A percentile compares a stretch with the other conserved stretches of the same genome.
phyloP scores from a whole-genome alignment of 2,888 invertebrate genomes.

The Drosophila cognata region DNA sequence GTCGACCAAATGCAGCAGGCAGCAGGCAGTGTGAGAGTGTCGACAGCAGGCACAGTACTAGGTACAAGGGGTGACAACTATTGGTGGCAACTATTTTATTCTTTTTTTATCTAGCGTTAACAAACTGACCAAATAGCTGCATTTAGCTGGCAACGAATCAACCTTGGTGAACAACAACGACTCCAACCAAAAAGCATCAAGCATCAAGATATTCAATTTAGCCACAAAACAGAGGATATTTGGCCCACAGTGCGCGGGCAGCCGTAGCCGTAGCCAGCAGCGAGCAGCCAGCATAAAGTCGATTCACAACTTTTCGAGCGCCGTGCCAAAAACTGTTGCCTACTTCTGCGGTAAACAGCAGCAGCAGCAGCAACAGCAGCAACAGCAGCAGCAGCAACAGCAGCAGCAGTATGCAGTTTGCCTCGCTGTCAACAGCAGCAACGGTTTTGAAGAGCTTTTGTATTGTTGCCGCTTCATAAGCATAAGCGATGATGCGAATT shows the following conservation, averaged over 20 bases:
- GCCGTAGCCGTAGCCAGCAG: constrained; percentile 31
- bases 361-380: constrained; percentile 1
- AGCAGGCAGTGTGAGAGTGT: constrained; percentile 17
- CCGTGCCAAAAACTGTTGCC: constrained; percentile 53
- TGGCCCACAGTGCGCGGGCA: constrained; percentile 21
- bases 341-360: constrained; percentile 44
- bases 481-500: constrained; percentile 37
- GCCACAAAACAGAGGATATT: not conserved
- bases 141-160: not conserved
- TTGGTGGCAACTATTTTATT: not conserved
- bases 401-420: constrained; percentile 9
- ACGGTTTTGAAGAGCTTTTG: constrained; percentile 24
- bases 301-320: constrained; percentile 24
- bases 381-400: not conserved
- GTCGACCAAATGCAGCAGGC: constrained; percentile 10
- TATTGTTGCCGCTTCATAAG: constrained; percentile 44
- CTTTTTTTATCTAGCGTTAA: not conserved
- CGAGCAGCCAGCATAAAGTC: constrained; percentile 40
- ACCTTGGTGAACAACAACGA: not conserved
- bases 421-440: constrained; percentile 39
- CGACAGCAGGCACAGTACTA: constrained; percentile 19
- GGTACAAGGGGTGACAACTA: constrained; percentile 1
- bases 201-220: not conserved
- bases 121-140: not conserved
- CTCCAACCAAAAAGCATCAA: not conserved